Base-by-base conservation (phyloP, 2,888 invertebrate genomes). In the Trachelus iudaicus region DNA sequence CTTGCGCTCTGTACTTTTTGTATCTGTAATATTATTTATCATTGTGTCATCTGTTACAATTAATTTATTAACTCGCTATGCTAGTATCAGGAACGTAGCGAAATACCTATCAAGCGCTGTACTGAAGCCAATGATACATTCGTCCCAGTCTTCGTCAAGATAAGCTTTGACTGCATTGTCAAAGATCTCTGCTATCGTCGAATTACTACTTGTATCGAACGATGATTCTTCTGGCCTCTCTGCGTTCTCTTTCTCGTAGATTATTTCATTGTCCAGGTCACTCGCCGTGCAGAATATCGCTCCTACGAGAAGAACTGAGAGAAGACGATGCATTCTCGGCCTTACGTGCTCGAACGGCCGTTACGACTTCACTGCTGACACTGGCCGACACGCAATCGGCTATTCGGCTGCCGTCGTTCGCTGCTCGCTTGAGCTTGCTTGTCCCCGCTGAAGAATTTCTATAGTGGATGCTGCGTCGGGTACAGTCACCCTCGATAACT, bases 61-160 rank as follows among this genome's bases (percentile, higher is more conserved):
- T 23, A 23, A 2, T 56, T 56, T 6, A 56, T 23, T 56, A 23
- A 56, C 23, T 15, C 23, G 1, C 23, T 56, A 23, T 56, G 23
- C 2, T 9, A 4, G 9, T 2, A 56, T 56, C 6, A 56, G 40
- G 23, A 15, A 56, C 40, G 23, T 56, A 15, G 4, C 15, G 40
- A 23, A 23, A 23, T 92, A 93, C 88, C 92, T 92, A 84, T 94
- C 92, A 34, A 96, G 84, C 1, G 96, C 93, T 79, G 93, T 93
- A 89, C 95, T 94, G 87, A 97, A 94, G 84, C 94, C 93, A 33
- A 92, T 90, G 80, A 95, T 93, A 89, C 97, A 97, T 80, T 94
- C 94, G 33, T 94, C 92, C 95, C 95, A 97, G 87, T 94, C 93
- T 85, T 96, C 95, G 37, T 94, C 93, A 76, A 94, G 91, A 90